Base-by-base conservation (phyloP, 1,140 invertebrate species). In the Camponotus vicinus region DNA sequence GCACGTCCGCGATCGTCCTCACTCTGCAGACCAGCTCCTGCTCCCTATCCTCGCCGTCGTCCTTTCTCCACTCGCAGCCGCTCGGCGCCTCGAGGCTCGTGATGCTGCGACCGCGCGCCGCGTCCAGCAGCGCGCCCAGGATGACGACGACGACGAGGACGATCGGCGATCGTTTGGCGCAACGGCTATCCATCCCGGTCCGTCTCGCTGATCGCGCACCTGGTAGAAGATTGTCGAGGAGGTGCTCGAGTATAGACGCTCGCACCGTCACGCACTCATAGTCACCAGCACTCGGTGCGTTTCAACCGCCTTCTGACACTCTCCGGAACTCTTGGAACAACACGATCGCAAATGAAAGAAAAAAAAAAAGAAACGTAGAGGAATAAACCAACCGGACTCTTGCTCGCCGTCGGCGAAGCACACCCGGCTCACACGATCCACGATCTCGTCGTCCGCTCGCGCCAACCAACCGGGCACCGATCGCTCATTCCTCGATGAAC, bases 1-100 rank as follows among this genome's bases (percentile, higher is more conserved):
- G 96, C 80, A 97, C 97, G 90, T 96, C 97, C 90, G 96, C 96
- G 92, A 97, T 97, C 18, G 97, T 97, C 73, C 97, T 95, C 80
- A 98, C 94, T 86, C 96, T 96, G 94, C 98, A 98, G n/a, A 96
- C 95, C 52, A 98, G 92, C 67, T 95, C 92, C 66, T 95, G 94
- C 42, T 96, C 95, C 90, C 96, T 91, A 27, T 91, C 84, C 2
- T 89, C 85, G 8, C 89, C 88, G 32, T 93, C 90, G 45, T 93
- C 91, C 82, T 89, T 93, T 11, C 85, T 96, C 97, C 97, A 97
- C 92, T 96, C 95, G 95, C 97, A 97, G 93, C 97, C 97, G 93
- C 95, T 95, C 64, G 97, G 97, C 55, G 96, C 96, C 88, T 95
- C 94, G 84, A 93, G 91, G 49, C 92, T 94, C 77, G 92, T 94